Evolutionary conservation across 2,888 invertebrate species (phyloP).

Genomic region (Drosophila melanosoma): DNA sequence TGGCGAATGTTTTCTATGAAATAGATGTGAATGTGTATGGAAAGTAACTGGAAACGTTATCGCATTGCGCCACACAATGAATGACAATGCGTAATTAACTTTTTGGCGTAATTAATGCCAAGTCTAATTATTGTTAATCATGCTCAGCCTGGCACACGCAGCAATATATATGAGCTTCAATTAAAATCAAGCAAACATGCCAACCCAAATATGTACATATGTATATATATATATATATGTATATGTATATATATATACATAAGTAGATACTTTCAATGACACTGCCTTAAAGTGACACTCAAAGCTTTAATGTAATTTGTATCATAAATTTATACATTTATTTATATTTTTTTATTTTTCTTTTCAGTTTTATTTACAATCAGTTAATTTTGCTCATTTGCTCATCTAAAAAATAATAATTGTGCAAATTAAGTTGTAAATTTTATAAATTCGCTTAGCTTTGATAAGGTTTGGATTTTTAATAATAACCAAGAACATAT

Average conservation of each 20-base stretch:
- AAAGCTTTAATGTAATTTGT: not conserved
- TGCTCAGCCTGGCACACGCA: slow-evolving; percentile 74
- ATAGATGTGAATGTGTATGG: slow-evolving; percentile 14
- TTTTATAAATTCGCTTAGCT: not conserved
- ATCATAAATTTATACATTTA: not conserved
- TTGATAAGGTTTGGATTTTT: not conserved
- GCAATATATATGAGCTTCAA: slow-evolving; percentile 80
- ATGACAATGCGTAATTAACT: slow-evolving; percentile 80
- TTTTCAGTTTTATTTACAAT: not conserved
- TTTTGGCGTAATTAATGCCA: slow-evolving; percentile 84
- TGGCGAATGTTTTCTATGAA: not conserved
- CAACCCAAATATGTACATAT: slow-evolving; percentile 29
- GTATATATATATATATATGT: not conserved
- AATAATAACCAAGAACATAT: not conserved
- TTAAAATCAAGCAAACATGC: slow-evolving; percentile 78
- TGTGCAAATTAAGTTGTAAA: not conserved
- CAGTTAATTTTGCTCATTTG: not conserved
- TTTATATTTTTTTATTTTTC: not conserved
- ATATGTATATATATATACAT: not conserved
- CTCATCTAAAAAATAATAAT: not conserved
- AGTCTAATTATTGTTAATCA: slow-evolving; percentile 84
- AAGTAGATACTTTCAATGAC: slow-evolving; percentile 29
- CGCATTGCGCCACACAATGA: slow-evolving; percentile 47
- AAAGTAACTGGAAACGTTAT: slow-evolving; percentile 31
- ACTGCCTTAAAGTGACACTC: slow-evolving; percentile 8